Base-by-base conservation (phyloP, 2,888 invertebrate species). In the Petrolisthes manimaculis region DNA sequence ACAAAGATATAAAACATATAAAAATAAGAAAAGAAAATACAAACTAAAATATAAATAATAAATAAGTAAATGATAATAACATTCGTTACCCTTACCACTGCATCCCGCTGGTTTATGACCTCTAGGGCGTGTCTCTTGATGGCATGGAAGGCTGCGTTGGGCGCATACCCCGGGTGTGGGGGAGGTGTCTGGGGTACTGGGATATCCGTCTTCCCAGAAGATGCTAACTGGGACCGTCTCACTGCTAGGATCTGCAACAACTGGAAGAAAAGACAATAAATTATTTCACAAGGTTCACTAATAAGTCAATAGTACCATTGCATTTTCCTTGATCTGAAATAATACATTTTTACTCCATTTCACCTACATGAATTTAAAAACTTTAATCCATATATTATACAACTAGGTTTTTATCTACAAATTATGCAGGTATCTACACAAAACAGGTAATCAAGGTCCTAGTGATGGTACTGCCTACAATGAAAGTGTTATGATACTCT, bases 131-230 rank as follows among this genome's bases (percentile, higher is more conserved):
- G 99, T 91, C 99, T 95, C 93, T 98, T 97, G 90, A 99, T 98
- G 0, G 99, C 99, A 92, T 99, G 98, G 91, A 98, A 95, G 4
- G 99, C 99, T 14, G 99, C 99, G 93, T 98, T 98, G 5, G 96
- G 97, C 79, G 97, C 97, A 93, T 98, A 98, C 14, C 97, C 97
- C n/a, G 97, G 96, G 93, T 95, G 95, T 91, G 95, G 95, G 56
- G 95, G 94, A 79, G 95, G 94, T 91, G 92, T 94, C 92, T 92
- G 95, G 92, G 94, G 95, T 92, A 94, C 93, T 37, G 93, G 92
- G 92, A 93, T 95, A 93, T 94, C 94, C 82, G 93, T 93, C 91
- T 93, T 93, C 24, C 94, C 94, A 86, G 93, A 93, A 90, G 94
- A 93, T 51, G 94, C 93, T 90, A 94, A 92, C 92, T 95, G 95